phyloP scores from a whole-genome alignment of 2,888 invertebrate genomes.

The Drosophila macrospina region DNA sequence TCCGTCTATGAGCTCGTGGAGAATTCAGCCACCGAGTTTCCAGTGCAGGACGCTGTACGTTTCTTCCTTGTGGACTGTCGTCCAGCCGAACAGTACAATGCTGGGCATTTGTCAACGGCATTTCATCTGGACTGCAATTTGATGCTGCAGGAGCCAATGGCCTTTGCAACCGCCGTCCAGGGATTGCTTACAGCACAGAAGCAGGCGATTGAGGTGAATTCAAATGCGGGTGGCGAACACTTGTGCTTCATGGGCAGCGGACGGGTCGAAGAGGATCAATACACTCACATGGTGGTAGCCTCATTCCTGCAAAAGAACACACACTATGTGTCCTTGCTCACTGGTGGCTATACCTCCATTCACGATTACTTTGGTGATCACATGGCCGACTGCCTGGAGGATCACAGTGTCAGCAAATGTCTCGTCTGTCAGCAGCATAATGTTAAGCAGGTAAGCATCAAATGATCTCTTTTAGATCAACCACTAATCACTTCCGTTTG shows the following conservation, averaged over 20 bases:
- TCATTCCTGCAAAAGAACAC: slow-evolving; percentile 97
- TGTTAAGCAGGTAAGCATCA: slow-evolving; percentile 55
- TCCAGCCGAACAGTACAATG: slow-evolving; percentile 98
- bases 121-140: slow-evolving; percentile 99
- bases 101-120: slow-evolving; percentile 98
- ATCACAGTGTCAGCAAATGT: slow-evolving; percentile 93
- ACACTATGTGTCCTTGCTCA: slow-evolving; percentile 95
- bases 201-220: slow-evolving; percentile 94
- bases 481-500: not conserved
- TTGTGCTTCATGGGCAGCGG: slow-evolving; percentile 97
- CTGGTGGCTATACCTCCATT: slow-evolving; percentile 95
- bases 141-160: slow-evolving; percentile 98
- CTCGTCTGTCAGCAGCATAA: slow-evolving; percentile 89
- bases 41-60: slow-evolving; percentile 89
- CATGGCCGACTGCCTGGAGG: slow-evolving; percentile 92
- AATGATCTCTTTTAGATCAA: not conserved
- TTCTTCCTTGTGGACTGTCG: slow-evolving; percentile 99
- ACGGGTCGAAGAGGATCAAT: slow-evolving; percentile 96
- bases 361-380: slow-evolving; percentile 94
- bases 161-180: slow-evolving; percentile 97
- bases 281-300: slow-evolving; percentile 99
- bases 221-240: slow-evolving; percentile 94
- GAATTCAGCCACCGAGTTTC: slow-evolving; percentile 89
- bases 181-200: slow-evolving; percentile 94
- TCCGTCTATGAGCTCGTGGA: slow-evolving; percentile 96